phyloP scores from a whole-genome alignment of 2,113 vertebrate genomes.

The Ailurus styani region DNA sequence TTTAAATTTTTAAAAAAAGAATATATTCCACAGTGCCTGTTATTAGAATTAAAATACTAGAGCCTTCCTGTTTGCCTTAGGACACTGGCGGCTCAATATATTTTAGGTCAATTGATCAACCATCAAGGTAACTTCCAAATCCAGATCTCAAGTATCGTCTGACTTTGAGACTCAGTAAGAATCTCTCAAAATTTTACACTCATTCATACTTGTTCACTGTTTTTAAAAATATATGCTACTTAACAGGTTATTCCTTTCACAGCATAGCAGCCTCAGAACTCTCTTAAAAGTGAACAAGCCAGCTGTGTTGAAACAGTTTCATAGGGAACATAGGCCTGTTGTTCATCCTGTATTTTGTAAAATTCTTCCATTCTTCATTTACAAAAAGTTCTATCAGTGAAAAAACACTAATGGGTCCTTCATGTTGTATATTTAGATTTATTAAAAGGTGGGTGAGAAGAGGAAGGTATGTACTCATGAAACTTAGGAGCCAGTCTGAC shows the following conservation, averaged over 20 bases:
- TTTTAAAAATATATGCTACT: not conserved
- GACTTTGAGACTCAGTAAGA: not conserved
- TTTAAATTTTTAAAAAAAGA: not conserved
- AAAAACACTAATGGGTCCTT: conserved; percentile 1
- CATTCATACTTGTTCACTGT: not conserved
- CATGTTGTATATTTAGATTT: not conserved
- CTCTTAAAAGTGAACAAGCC: not conserved
- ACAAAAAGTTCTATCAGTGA: not conserved
- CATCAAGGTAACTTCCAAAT: not conserved
- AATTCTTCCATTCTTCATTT: not conserved
- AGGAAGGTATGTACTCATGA: not conserved
- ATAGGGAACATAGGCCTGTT: not conserved
- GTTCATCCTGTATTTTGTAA: conserved; percentile 13
- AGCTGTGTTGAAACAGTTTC: not conserved
- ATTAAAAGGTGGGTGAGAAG: not conserved
- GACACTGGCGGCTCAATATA: not conserved
- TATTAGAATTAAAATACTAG: not conserved
- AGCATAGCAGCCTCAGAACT: not conserved
- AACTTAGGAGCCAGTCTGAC: not conserved
- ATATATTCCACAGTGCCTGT: not conserved
- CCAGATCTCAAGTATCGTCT: not conserved
- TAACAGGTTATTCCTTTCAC: not conserved
- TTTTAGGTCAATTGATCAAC: not conserved
- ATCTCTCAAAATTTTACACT: not conserved
- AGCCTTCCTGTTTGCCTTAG: not conserved